Percentiles rank a stretch among this genome's conserved stretches.
phyloP scores from a whole-genome alignment of 2,797 vertebrate genomes.

The Dallia pectoralis region DNA sequence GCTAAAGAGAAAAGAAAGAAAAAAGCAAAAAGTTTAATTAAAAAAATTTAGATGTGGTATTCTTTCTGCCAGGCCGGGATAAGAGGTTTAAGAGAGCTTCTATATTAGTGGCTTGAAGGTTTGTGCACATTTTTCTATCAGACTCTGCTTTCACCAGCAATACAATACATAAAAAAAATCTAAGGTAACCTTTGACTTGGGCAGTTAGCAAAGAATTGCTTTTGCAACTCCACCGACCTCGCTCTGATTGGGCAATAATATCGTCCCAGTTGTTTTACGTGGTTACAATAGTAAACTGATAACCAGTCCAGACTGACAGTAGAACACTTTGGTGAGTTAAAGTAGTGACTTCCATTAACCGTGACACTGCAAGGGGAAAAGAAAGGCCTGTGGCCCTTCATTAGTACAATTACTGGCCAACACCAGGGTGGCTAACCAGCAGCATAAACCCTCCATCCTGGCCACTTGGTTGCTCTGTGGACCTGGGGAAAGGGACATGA shows the following conservation, averaged over 20 bases:
- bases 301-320: slow-evolving; percentile 12
- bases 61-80: slow-evolving; percentile 25
- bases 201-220: slow-evolving; percentile 22
- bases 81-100: slow-evolving; percentile 35
- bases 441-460: background rate
- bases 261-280: background rate
- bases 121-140: slow-evolving; percentile 23
- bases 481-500: slow-evolving; percentile 9
- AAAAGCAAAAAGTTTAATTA: slow-evolving; percentile 39
- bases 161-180: slow-evolving; percentile 37
- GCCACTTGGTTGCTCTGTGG: background rate
- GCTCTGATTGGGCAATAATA: background rate
- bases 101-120: slow-evolving; percentile 30
- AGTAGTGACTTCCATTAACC: slow-evolving; percentile 7
- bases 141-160: slow-evolving; percentile 22
- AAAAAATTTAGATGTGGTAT: slow-evolving; percentile 42
- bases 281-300: background rate
- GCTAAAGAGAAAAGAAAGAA: slow-evolving; percentile 35
- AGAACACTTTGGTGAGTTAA: background rate
- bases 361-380: slow-evolving; percentile 31
- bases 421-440: background rate
- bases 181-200: slow-evolving; percentile 31
- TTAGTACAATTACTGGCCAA: slow-evolving; percentile 37
- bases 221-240: slow-evolving; percentile 10
- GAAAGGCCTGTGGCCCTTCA: slow-evolving; percentile 27